A percentile compares a stretch with the other conserved stretches of the same genome.
Conservation (phyloP, 2,797 vertebrate species). For the Tolypeutes matacus region DNA sequence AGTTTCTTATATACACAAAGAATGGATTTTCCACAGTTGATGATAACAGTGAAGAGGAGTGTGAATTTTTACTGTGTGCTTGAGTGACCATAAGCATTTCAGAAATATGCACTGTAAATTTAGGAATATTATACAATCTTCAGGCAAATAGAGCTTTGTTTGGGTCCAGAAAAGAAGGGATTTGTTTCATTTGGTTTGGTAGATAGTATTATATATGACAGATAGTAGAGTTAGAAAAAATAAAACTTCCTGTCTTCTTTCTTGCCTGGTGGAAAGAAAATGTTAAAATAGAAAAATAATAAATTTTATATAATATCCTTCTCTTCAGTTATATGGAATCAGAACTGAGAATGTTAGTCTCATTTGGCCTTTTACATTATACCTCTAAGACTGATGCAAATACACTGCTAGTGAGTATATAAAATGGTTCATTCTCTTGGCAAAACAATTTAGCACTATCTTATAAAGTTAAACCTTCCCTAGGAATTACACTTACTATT, state of each 20-base stretch:
- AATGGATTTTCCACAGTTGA: slow-evolving; percentile 65
- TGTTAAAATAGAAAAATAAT: slow-evolving; percentile 16
- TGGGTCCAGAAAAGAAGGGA: slow-evolving; percentile 36
- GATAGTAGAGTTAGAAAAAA: neutral
- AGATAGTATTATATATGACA: neutral
- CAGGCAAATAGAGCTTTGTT: neutral
- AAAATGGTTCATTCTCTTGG: too few relatives aligned
- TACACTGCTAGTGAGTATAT: too few relatives aligned
- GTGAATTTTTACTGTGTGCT: slow-evolving; percentile 56
- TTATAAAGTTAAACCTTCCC: too few relatives aligned
- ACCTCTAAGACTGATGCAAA: neutral
- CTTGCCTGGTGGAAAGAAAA: slow-evolving; percentile 17
- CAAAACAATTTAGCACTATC: too few relatives aligned
- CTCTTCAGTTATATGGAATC: slow-evolving; percentile 2
- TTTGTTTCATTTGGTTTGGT: slow-evolving; percentile 67
- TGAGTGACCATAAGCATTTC: slow-evolving; percentile 47
- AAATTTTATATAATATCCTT: neutral
- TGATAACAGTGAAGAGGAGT: slow-evolving; percentile 16
- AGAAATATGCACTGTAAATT: neutral
- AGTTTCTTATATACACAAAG: slow-evolving; percentile 45
- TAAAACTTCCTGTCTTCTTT: neutral
- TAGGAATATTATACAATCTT: slow-evolving; percentile 36
- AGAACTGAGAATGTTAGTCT: neutral
- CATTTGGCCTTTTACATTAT: slow-evolving; percentile 17
- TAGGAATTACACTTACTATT: too few relatives aligned